A percentile compares a stretch with the other conserved stretches of the same genome.
phyloP scores from a whole-genome alignment of 2,113 vertebrate genomes.

The human region DNA sequence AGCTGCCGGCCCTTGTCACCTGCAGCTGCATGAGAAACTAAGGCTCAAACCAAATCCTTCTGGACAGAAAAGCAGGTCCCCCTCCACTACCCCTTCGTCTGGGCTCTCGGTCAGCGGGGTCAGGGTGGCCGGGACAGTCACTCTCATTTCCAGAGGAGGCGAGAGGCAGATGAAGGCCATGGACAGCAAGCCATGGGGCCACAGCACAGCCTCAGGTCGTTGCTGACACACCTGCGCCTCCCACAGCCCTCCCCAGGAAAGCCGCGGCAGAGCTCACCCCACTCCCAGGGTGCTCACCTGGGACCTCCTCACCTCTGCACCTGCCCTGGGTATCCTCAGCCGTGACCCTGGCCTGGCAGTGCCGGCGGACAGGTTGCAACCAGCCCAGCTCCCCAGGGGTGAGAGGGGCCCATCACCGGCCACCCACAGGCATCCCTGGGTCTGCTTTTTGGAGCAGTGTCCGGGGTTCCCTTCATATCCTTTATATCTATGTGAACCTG shows the following conservation, averaged over 20 bases:
- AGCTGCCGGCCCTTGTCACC: background rate
- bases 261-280: too few relatives aligned
- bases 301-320: too few relatives aligned
- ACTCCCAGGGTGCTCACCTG: background rate
- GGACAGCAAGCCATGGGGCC: accelerated
- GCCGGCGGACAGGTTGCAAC: too few relatives aligned
- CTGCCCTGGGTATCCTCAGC: background rate
- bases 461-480: too few relatives aligned
- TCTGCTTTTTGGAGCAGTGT: too few relatives aligned
- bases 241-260: background rate
- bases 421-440: background rate
- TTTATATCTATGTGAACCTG: too few relatives aligned
- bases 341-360: background rate
- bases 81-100: too few relatives aligned
- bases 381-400: background rate
- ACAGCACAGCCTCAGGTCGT: accelerated
- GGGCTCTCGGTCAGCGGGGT: too few relatives aligned
- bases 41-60: background rate
- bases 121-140: too few relatives aligned
- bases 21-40: background rate
- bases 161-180: accelerated
- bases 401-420: background rate
- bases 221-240: background rate
- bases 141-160: background rate
- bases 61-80: background rate